Evolutionary conservation across 2,888 invertebrate genomes (phyloP), one percentile per base, ranked within the genome.

Genomic region (Druceiella hillmani): DNA sequence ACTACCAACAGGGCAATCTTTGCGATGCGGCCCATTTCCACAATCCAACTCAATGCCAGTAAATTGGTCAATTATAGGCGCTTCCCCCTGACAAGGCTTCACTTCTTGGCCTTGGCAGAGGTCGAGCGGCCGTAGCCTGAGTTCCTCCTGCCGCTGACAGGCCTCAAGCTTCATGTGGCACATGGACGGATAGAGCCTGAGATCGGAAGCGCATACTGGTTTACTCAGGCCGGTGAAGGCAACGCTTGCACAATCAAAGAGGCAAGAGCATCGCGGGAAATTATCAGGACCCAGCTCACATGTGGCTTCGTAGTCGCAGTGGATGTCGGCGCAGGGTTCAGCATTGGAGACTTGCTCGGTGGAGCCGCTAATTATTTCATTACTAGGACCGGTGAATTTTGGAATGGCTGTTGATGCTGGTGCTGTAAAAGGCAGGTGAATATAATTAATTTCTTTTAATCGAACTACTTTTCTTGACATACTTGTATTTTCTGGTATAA

Each of bases 91-190:
- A 61, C 91, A 92, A 0, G 90, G 86, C 48, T 83, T 78, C 44
- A 87, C 84, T 64, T 86, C 85, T 68, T 85, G 53, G 3, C 71
- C 88, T 74, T 84, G 79, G 62, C 91, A 91, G 32, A 88, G 74
- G 37, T 88, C 84, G 46, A 87, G 69, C 2, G 89, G 86, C 29
- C 87, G 69, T 12, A 84, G 69, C 44, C 83, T 71, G 49, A 91
- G 72, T 51, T 88, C 86, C 51, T 81, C 81, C 60, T 91, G 90
- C 25, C 82, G 71, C 39, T 84, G 78, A 62, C 92, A 92, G 2
- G 87, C 82, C 55, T 89, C 87, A 64, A 85, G 75, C 64, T 85
- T 83, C 86, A 91, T 84, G 35, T 84, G 83, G 58, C 92, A 92
- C 47, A 85, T 69, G 11, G 86, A 89, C 0, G 83, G 76, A 55